Percentiles rank a stretch among this genome's conserved stretches.
Evolutionary conservation across 2,888 invertebrate species (phyloP).

Genomic region (Cataglyphis rosenhaueri): DNA sequence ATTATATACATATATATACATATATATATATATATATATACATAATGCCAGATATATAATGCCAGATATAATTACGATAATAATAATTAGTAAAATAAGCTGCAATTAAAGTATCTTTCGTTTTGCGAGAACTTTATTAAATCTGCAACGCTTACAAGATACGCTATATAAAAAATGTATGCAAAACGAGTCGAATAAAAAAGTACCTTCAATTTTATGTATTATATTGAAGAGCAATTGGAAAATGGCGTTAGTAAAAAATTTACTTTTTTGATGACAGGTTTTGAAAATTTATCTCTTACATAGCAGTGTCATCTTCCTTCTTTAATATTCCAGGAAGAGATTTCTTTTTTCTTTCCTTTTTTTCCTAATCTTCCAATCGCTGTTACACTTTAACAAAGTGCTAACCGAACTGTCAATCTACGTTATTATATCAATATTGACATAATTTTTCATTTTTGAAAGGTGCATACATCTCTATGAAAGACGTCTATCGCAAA

Average conservation of each 20-base stretch:
- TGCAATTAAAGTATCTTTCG: neutral
- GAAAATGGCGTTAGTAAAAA: neutral
- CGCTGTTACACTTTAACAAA: slow-evolving; percentile 26
- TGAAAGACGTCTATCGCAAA: slow-evolving; percentile 1
- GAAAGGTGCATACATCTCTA: slow-evolving; percentile 26
- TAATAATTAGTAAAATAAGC: slow-evolving; percentile 2
- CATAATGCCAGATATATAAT: neutral
- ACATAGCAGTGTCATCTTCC: neutral
- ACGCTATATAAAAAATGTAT: neutral
- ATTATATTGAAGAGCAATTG: neutral
- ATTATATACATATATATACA: neutral
- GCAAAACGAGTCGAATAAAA: neutral
- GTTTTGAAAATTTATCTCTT: slow-evolving; percentile 7
- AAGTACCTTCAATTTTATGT: neutral
- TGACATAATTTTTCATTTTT: slow-evolving; percentile 34
- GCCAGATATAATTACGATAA: slow-evolving; percentile 15
- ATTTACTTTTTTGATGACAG: neutral
- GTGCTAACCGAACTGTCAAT: slow-evolving; percentile 38
- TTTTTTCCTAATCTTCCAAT: slow-evolving; percentile 1
- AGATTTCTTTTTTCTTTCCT: neutral
- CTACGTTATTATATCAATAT: slow-evolving; percentile 25
- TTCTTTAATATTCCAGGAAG: neutral
- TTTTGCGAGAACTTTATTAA: neutral
- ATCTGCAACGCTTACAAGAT: neutral
- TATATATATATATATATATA: too few relatives aligned